Evolutionary conservation across 2,888 invertebrate genomes (phyloP).

Genomic region (Drosophila vallismaia): DNA sequence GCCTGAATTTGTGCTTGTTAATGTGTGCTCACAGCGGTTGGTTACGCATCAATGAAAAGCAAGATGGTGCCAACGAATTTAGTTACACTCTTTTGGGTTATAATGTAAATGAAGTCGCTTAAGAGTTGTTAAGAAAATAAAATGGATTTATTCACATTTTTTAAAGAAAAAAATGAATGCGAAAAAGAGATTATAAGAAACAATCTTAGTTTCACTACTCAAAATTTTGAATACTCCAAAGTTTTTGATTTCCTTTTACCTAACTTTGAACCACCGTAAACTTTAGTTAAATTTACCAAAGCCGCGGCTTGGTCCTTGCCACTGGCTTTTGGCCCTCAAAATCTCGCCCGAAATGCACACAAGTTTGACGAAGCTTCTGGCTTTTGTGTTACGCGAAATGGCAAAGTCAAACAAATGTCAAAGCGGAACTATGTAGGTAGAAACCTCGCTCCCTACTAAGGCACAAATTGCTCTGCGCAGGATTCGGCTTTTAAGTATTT

Average conservation of each 20-base stretch:
- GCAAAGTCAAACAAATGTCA: slow-evolving; percentile 53
- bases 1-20: slow-evolving; percentile 16
- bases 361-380: slow-evolving; percentile 4
- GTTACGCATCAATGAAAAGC: neutral
- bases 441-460: neutral
- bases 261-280: neutral
- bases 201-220: too few species aligned
- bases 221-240: too few species aligned
- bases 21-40: slow-evolving; percentile 9
- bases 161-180: too few species aligned
- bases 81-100: neutral
- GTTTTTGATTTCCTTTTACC: too few species aligned
- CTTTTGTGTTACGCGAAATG: slow-evolving; percentile 17
- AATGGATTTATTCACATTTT: neutral
- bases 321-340: slow-evolving; percentile 10
- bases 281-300: slow-evolving; percentile 1
- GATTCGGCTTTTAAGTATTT: slow-evolving; percentile 42
- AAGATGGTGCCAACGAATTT: neutral
- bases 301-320: slow-evolving; percentile 2
- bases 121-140: neutral
- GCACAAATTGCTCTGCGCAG: slow-evolving; percentile 8
- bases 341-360: slow-evolving; percentile 25
- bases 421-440: slow-evolving; percentile 19
- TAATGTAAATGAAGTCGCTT: neutral
- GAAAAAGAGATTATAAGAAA: too few species aligned